These are phyloP conservation scores for Mythimna ferrago DNA, from an alignment of 2,888 invertebrate genomes.

Conservation along the genomic window DNA sequence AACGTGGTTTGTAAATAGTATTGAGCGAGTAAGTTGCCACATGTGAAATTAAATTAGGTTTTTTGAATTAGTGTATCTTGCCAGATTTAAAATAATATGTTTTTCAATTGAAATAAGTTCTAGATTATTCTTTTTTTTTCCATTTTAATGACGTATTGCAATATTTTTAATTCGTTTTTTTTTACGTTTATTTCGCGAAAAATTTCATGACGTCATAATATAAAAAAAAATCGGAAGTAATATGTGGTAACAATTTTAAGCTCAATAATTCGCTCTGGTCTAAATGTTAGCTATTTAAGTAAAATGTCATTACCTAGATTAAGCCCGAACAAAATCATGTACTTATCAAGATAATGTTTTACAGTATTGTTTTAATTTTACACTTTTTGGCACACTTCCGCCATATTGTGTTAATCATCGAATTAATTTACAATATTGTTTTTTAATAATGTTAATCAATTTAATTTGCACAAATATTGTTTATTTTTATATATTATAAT, in stretches of 20 bases:
- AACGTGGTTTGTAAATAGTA: conserved; percentile 31
- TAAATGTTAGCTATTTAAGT: conserved; percentile 47
- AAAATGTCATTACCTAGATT: conserved; percentile 34
- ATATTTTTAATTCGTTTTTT: too few species aligned
- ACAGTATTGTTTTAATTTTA: conserved; percentile 28
- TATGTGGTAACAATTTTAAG: conserved; percentile 29
- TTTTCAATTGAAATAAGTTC: not conserved
- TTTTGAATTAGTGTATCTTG: conserved; percentile 10
- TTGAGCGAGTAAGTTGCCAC: conserved; percentile 27
- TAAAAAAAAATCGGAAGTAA: not conserved
- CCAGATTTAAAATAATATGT: conserved; percentile 1
- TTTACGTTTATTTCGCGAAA: not conserved
- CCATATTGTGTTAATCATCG: conserved; percentile 42
- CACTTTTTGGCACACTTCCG: conserved; percentile 28
- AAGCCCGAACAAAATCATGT: conserved; percentile 51
- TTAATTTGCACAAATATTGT: conserved; percentile 26
- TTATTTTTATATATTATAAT: conserved; percentile 2
- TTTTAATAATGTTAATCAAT: conserved; percentile 12
- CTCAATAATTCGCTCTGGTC: conserved; percentile 49
- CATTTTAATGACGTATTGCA: too few species aligned
- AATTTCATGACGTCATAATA: not conserved
- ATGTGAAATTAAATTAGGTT: not conserved
- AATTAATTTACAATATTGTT: conserved; percentile 29
- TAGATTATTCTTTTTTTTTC: not conserved
- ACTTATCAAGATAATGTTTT: conserved; percentile 45